A percentile compares a stretch with the other conserved stretches of the same genome.
Conservation (phyloP, 2,797 vertebrate species). For the Sebastes minor region DNA sequence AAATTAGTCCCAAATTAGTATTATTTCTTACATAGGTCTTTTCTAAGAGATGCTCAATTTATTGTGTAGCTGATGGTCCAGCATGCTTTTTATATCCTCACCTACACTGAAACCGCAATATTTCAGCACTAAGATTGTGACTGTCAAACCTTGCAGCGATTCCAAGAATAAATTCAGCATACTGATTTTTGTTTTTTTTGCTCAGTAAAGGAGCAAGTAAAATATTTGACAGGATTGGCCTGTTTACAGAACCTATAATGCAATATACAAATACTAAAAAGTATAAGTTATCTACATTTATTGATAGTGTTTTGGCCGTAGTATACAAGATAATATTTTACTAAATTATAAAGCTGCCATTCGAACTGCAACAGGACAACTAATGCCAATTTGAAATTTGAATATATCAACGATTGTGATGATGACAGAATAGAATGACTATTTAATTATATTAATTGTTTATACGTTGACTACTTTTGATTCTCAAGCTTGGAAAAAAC, state of each 20-base stretch:
- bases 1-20: not conserved
- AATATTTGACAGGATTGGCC: not conserved
- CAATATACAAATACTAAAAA: not conserved
- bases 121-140: not conserved
- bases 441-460: too few species aligned
- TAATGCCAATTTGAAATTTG: not conserved
- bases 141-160: not conserved
- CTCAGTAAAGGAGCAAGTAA: not conserved
- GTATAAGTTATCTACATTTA: not conserved
- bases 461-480: too few species aligned
- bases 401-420: too few species aligned
- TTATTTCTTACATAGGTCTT: not conserved
- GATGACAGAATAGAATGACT: too few species aligned
- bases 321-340: not conserved
- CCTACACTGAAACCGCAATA: not conserved
- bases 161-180: not conserved
- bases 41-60: not conserved
- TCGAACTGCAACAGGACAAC: not conserved
- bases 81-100: not conserved
- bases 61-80: not conserved
- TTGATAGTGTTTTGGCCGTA: not conserved
- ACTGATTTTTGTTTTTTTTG: too few species aligned
- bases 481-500: too few species aligned
- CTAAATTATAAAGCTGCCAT: not conserved
- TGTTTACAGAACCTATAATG: not conserved